phyloP scores from a whole-genome alignment of 1,140 invertebrate species.

The Drosophila serrata region DNA sequence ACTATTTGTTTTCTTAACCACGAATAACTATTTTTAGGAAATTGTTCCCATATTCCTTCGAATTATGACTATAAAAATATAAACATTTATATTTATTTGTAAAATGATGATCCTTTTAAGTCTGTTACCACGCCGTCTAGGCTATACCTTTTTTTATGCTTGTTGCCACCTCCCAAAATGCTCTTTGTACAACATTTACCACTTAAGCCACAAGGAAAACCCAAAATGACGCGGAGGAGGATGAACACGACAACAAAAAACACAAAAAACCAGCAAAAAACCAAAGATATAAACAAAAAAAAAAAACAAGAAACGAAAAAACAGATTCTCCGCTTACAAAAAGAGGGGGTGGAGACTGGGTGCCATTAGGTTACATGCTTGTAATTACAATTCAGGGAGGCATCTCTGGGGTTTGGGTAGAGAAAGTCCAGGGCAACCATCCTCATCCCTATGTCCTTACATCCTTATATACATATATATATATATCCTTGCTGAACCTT shows the following conservation, averaged over 20 bases:
- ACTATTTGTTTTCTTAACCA: neutral
- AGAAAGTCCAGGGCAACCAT: conserved; percentile 14
- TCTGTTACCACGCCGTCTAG: too few relatives aligned
- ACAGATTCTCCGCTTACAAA: conserved; percentile 19
- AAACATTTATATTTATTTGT: neutral
- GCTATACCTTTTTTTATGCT: conserved; percentile 26
- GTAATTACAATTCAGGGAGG: conserved; percentile 74
- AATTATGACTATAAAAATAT: too few relatives aligned
- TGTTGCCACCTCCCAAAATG: neutral
- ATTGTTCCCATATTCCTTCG: too few relatives aligned
- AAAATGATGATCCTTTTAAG: neutral
- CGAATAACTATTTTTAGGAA: neutral
- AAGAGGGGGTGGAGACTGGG: neutral
- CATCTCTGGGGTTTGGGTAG: neutral
- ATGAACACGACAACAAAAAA: conserved; percentile 6
- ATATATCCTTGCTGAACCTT: conserved; percentile 2
- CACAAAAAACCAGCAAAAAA: neutral
- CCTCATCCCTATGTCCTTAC: neutral
- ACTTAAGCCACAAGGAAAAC: conserved; percentile 56
- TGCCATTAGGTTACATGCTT: conserved; percentile 77
- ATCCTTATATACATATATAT: neutral
- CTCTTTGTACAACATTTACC: conserved; percentile 63
- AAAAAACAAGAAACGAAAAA: conserved; percentile 5
- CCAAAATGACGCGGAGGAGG: conserved; percentile 9
- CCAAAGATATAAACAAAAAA: neutral